Evolutionary conservation across 2,113 vertebrate genomes (phyloP).

Genomic region (Scopus umbretta): DNA sequence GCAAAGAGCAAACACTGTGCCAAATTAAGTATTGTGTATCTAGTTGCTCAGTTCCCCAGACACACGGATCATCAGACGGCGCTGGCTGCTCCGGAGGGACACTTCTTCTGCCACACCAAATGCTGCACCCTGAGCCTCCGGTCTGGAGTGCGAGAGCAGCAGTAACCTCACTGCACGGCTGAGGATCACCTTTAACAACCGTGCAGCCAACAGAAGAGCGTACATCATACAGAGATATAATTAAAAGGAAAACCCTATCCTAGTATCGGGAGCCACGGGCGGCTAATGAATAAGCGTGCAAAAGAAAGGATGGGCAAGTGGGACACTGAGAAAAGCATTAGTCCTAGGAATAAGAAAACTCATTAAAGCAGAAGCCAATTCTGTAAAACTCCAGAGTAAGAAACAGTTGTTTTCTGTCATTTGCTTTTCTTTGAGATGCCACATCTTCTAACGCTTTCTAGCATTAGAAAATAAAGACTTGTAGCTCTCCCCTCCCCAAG

Average conservation of each 20-base stretch:
- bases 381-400: not conserved
- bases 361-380: not conserved
- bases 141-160: fast-evolving
- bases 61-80: not conserved
- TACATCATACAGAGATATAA: not conserved
- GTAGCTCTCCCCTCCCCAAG: not conserved
- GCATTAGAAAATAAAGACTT: not conserved
- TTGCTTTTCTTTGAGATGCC: not conserved
- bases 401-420: not conserved
- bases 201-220: not conserved
- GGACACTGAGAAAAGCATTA: not conserved
- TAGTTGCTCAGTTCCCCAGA: not conserved
- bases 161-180: not conserved
- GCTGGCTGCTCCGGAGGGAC: not conserved
- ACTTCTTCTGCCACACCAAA: not conserved
- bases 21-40: not conserved
- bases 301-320: not conserved
- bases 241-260: not conserved
- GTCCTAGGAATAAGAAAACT: not conserved
- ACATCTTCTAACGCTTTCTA: not conserved
- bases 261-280: not conserved
- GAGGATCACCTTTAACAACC: not conserved
- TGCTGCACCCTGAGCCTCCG: fast-evolving
- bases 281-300: not conserved
- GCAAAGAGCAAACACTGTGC: not conserved